Evolutionary conservation across 2,888 invertebrate genomes (phyloP).

Genomic region (Drosophila bunnanda): DNA sequence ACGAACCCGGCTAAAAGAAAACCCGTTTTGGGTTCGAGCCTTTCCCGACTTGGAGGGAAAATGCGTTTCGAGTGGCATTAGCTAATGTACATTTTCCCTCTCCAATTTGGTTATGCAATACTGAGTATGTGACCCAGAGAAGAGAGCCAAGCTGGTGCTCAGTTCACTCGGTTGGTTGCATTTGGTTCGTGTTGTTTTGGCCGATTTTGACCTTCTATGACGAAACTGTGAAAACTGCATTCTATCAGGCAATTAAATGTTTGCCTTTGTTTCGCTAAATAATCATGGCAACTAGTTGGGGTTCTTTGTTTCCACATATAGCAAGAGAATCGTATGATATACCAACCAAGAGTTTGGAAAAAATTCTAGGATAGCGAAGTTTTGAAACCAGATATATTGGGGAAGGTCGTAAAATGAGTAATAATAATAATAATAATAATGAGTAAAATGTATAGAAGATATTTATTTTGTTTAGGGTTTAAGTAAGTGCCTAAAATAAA

Average conservation of each 20-base stretch:
- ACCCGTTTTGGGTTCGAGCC: conserved; percentile 43
- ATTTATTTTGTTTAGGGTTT: too few species aligned
- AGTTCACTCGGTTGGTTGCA: conserved; percentile 1
- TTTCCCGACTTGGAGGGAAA: conserved; percentile 20
- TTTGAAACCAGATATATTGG: background rate
- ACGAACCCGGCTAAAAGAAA: conserved; percentile 41
- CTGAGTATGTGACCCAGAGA: conserved; percentile 51
- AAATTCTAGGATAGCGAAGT: background rate
- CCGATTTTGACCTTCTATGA: conserved; percentile 43
- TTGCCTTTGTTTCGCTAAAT: conserved; percentile 46
- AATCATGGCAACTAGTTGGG: conserved; percentile 20
- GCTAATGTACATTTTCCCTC: conserved; percentile 43
- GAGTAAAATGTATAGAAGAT: background rate
- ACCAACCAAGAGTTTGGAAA: conserved; percentile 2
- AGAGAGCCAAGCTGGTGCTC: background rate
- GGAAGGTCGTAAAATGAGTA: background rate
- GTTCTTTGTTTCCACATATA: conserved; percentile 33
- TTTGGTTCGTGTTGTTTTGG: conserved; percentile 48
- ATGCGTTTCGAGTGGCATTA: too few species aligned
- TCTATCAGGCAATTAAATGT: conserved; percentile 63
- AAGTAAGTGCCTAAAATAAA: too few species aligned
- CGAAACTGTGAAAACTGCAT: conserved; percentile 64
- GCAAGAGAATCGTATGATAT: conserved; percentile 15
- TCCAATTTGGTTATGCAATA: conserved; percentile 57
- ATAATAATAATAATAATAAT: background rate